A percentile compares a stretch with the other conserved stretches of the same genome.
Evolutionary conservation across 2,113 vertebrate genomes (phyloP).

Genomic region (Neotoma lepida): DNA sequence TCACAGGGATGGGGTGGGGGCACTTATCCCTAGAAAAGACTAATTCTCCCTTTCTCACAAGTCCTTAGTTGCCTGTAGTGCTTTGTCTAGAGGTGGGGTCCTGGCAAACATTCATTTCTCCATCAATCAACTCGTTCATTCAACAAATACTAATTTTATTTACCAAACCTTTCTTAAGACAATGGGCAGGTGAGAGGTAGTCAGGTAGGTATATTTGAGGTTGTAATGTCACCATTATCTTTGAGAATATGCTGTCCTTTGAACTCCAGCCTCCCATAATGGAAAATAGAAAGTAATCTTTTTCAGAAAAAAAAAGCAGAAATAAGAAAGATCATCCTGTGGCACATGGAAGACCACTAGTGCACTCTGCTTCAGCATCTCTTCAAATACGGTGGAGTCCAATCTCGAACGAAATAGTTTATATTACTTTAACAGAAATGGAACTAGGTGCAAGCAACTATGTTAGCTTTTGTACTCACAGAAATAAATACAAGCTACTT

Average conservation of each 20-base stretch:
- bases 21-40: not conserved
- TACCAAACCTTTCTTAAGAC: not conserved
- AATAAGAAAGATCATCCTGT: not conserved
- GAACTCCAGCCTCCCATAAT: not conserved
- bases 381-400: not conserved
- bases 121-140: not conserved
- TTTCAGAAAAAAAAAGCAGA: not conserved
- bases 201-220: not conserved
- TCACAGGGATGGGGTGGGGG: not conserved
- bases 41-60: not conserved
- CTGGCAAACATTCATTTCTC: not conserved
- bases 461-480: not conserved
- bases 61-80: not conserved
- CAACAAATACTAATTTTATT: constrained; percentile 11
- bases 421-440: not conserved
- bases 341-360: not conserved
- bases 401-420: not conserved
- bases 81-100: not conserved
- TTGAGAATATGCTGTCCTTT: not conserved
- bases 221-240: not conserved
- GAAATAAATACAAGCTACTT: not conserved
- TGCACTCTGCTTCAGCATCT: not conserved
- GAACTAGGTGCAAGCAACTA: not conserved
- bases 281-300: not conserved
- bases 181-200: not conserved